These are phyloP conservation scores for Scaptomyza hsui DNA, from an alignment of 1,140 invertebrate species.

Conservation along the genomic window DNA sequence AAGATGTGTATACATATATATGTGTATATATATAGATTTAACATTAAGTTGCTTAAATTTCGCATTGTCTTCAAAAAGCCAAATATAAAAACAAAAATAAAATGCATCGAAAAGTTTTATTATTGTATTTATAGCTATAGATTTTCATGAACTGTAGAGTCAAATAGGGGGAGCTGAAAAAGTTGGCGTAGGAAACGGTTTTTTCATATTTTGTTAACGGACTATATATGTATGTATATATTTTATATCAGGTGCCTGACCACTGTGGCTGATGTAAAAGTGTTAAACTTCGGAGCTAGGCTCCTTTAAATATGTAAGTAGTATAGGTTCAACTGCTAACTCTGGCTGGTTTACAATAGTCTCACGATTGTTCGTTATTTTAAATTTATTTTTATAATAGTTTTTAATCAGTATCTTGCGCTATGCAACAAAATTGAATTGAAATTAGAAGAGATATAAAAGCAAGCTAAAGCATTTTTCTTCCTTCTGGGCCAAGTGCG, in stretches of 20 bases:
- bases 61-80: slow-evolving; percentile 17
- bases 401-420: neutral
- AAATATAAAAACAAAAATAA: slow-evolving; percentile 15
- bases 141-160: neutral
- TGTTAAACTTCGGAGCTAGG: slow-evolving; percentile 27
- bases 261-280: slow-evolving; percentile 13
- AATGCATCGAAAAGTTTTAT: slow-evolving; percentile 24
- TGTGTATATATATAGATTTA: slow-evolving; percentile 8
- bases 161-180: slow-evolving; percentile 31
- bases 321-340: slow-evolving; percentile 33
- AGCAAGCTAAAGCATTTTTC: slow-evolving; percentile 19
- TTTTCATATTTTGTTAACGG: neutral
- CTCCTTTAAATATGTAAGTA: slow-evolving; percentile 19
- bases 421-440: neutral
- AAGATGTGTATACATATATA: slow-evolving; percentile 24
- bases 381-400: neutral
- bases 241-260: slow-evolving; percentile 1
- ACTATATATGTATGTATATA: neutral
- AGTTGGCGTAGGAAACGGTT: slow-evolving; percentile 49
- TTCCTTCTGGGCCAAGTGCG: neutral
- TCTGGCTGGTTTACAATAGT: slow-evolving; percentile 37
- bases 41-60: slow-evolving; percentile 38
- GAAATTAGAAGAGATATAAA: neutral
- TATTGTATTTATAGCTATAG: neutral
- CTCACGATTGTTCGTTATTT: slow-evolving; percentile 10